Percentiles rank a stretch among this genome's conserved stretches.
phyloP scores from a whole-genome alignment of 2,888 invertebrate species.

The Clusia tigrina region DNA sequence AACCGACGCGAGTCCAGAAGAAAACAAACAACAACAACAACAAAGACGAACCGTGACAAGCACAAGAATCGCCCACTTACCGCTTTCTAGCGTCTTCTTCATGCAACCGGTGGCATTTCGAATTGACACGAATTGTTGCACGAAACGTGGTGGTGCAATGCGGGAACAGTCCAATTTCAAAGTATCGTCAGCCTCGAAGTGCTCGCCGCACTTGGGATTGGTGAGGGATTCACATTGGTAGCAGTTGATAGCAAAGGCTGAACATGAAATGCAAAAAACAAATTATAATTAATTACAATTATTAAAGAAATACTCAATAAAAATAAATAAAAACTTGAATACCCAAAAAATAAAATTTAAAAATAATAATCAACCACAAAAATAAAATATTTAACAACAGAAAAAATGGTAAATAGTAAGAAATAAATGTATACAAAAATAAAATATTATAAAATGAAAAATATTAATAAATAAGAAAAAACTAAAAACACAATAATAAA shows the following conservation, averaged over 20 bases:
- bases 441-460: too few relatives aligned
- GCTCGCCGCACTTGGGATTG: constrained; percentile 53
- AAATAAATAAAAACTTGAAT: neutral
- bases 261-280: constrained; percentile 21
- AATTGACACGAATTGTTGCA: constrained; percentile 41
- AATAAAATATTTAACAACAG: too few relatives aligned
- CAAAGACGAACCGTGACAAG: neutral
- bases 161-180: constrained; percentile 52
- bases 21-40: neutral
- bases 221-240: constrained; percentile 58
- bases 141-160: constrained; percentile 51
- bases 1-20: neutral
- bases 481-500: too few relatives aligned
- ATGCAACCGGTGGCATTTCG: constrained; percentile 62
- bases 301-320: neutral
- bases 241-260: constrained; percentile 60
- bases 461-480: too few relatives aligned
- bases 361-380: too few relatives aligned
- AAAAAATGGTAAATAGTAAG: too few relatives aligned
- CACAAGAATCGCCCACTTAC: constrained; percentile 46
- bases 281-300: neutral
- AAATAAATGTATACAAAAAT: too few relatives aligned
- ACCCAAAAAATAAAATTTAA: neutral
- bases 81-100: constrained; percentile 52
- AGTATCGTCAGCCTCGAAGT: constrained; percentile 49